phyloP scores from a whole-genome alignment of 2,888 invertebrate species.

The Cosmia trapezina region DNA sequence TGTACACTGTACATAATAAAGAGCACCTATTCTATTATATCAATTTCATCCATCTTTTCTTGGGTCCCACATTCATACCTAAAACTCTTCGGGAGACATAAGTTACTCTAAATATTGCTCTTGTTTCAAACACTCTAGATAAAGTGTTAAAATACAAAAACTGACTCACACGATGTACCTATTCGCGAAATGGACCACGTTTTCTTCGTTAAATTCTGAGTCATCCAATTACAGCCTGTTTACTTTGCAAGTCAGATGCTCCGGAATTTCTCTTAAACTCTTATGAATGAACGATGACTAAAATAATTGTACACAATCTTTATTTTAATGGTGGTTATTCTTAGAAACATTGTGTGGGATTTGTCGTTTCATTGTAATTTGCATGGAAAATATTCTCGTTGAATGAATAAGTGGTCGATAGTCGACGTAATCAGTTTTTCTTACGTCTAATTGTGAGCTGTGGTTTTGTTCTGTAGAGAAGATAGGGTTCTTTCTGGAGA shows the following conservation, averaged over 20 bases:
- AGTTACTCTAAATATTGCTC: not conserved
- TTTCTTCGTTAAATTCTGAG: constrained; percentile 73
- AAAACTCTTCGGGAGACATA: not conserved
- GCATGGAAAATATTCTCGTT: constrained; percentile 36
- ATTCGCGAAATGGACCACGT: constrained; percentile 73
- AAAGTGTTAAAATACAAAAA: constrained; percentile 14
- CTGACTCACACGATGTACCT: constrained; percentile 57
- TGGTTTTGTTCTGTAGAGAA: not conserved
- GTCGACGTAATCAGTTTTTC: constrained; percentile 10
- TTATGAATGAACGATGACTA: constrained; percentile 65
- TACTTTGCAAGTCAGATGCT: constrained; percentile 55
- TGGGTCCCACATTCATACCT: not conserved
- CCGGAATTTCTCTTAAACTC: constrained; percentile 59
- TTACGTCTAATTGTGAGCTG: constrained; percentile 15
- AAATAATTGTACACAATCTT: constrained; percentile 37
- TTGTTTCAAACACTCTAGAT: constrained; percentile 6
- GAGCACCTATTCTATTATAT: too few species aligned
- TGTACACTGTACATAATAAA: too few species aligned
- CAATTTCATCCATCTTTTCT: not conserved
- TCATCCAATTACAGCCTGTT: constrained; percentile 63
- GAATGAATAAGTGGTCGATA: constrained; percentile 26
- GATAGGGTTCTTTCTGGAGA: not conserved
- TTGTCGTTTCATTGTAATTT: constrained; percentile 38
- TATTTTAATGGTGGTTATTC: constrained; percentile 37
- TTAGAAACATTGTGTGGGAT: constrained; percentile 49